Conservation (phyloP, 2,113 vertebrate genomes). For the Catharus fuscescens region DNA sequence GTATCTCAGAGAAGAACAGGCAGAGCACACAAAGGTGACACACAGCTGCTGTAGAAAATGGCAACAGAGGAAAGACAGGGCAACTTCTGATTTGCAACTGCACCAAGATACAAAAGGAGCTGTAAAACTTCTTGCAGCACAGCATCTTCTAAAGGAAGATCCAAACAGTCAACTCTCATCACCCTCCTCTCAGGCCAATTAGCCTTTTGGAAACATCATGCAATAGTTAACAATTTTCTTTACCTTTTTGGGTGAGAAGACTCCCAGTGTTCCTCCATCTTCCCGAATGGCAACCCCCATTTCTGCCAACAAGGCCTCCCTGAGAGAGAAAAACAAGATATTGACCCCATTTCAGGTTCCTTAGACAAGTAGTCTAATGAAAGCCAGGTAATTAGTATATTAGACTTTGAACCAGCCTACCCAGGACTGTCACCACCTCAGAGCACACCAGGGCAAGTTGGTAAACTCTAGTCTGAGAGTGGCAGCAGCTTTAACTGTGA, state of each 20-base stretch:
- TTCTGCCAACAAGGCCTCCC: constrained; percentile 95
- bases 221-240: not conserved
- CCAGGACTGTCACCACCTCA: not conserved
- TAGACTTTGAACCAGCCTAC: not conserved
- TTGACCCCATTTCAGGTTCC: not conserved
- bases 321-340: constrained; percentile 50
- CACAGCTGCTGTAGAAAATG: not conserved
- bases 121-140: not conserved
- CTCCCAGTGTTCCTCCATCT: constrained; percentile 96
- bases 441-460: not conserved
- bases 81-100: not conserved
- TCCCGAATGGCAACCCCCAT: constrained; percentile 99
- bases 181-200: accelerated
- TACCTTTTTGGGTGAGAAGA: constrained; percentile 99
- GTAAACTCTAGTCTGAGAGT: not conserved
- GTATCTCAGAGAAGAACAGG: not conserved
- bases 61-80: not conserved
- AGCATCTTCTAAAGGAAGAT: not conserved
- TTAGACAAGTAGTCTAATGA: not conserved
- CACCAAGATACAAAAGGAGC: not conserved
- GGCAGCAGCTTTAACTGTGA: not conserved
- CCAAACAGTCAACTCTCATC: not conserved
- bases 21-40: not conserved
- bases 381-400: not conserved
- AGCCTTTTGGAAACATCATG: not conserved